Conservation (phyloP, 2,797 vertebrate genomes). For the Mormyrus proboscirostris region DNA sequence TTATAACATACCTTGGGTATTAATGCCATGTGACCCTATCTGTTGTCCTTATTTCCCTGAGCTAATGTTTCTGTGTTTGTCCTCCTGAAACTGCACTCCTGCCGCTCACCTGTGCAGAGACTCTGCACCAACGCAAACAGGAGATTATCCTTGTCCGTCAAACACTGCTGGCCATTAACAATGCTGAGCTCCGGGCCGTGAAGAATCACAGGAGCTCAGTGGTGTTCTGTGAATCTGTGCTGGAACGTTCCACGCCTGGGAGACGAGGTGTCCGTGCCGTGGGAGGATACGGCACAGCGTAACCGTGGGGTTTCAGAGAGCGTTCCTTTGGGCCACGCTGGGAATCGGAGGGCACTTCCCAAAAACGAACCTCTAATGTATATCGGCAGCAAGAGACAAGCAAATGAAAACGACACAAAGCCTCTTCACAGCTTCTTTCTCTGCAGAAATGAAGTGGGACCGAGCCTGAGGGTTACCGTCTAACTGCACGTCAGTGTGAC, state of each 20-base stretch:
- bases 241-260: neutral
- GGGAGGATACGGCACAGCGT: neutral
- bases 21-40: neutral
- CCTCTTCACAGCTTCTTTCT: neutral
- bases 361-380: neutral
- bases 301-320: neutral
- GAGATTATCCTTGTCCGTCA: neutral
- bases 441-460: neutral
- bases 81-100: neutral
- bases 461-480: neutral
- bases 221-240: neutral
- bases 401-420: neutral
- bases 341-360: neutral
- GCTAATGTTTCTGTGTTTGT: neutral
- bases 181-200: neutral
- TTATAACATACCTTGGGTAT: neutral
- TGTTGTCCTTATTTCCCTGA: neutral
- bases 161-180: neutral
- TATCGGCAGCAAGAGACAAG: neutral
- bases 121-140: neutral
- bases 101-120: neutral
- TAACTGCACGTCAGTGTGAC: neutral
- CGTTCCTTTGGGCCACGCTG: neutral
- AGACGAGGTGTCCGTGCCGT: neutral
- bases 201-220: neutral